Evolutionary conservation across 2,888 invertebrate genomes (phyloP).

Genomic region (Gymnoscelis rufifasciata): DNA sequence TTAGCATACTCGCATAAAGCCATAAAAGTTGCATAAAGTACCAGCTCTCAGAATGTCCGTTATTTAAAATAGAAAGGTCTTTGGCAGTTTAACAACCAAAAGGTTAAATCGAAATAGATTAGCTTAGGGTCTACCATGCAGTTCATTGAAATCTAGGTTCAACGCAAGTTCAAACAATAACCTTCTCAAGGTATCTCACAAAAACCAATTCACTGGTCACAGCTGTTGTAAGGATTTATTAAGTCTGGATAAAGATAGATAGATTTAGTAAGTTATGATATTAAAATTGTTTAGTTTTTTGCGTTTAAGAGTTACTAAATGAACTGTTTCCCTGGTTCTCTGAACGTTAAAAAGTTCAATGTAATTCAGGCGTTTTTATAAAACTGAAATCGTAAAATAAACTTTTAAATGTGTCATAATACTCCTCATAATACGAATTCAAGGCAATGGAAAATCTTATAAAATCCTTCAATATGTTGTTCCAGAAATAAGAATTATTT

Average conservation of each 20-base stretch:
- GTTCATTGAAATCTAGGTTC: conserved; percentile 15
- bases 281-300: too few species aligned
- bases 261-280: too few species aligned
- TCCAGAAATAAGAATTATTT: background rate
- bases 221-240: background rate
- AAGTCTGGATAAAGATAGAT: too few species aligned
- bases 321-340: too few species aligned
- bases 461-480: background rate
- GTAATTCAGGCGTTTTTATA: background rate
- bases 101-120: background rate
- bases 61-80: background rate
- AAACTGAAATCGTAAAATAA: background rate
- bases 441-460: conserved; percentile 3
- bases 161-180: conserved; percentile 9
- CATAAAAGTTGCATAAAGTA: too few species aligned
- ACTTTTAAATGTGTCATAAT: conserved; percentile 5
- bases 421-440: conserved; percentile 15
- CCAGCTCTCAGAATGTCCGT: too few species aligned
- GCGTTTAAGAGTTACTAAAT: too few species aligned
- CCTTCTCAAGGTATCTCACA: conserved; percentile 12
- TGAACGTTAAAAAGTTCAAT: too few species aligned
- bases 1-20: too few species aligned
- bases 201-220: conserved; percentile 3
- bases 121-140: background rate
- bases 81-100: background rate